Percentiles rank a stretch among this genome's conserved stretches.
Conservation (phyloP, 1,140 invertebrate genomes). For the Aphidius gifuensis region DNA sequence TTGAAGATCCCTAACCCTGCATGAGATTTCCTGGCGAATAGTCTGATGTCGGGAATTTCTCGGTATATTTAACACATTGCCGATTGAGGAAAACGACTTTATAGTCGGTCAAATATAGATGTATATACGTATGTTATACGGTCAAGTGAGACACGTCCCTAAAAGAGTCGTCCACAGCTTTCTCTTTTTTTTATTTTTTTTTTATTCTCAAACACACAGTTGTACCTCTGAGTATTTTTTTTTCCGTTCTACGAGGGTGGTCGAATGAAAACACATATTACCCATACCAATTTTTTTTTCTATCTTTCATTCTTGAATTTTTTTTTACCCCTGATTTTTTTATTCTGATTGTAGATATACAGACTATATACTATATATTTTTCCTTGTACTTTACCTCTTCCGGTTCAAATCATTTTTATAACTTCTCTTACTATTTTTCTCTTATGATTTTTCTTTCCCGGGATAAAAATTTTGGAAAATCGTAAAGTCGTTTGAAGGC, state of each 20-base stretch:
- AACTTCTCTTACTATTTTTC: constrained; percentile 3
- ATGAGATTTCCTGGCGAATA: too few species aligned
- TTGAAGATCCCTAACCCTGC: too few species aligned
- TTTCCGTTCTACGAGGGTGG: background rate
- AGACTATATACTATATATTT: constrained; percentile 3
- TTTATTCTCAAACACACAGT: background rate
- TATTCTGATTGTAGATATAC: background rate
- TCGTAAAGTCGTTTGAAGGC: too few species aligned
- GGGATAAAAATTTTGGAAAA: too few species aligned
- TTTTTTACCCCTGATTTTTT: background rate
- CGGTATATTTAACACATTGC: too few species aligned
- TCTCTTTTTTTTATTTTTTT: too few species aligned
- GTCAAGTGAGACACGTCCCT: background rate
- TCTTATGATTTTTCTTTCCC: constrained; percentile 12
- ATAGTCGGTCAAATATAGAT: too few species aligned
- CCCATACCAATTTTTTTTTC: too few species aligned
- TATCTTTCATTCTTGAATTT: background rate
- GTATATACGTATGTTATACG: too few species aligned
- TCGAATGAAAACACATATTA: background rate
- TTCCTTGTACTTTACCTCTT: constrained; percentile 10
- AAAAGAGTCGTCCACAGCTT: constrained; percentile 7
- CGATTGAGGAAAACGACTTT: too few species aligned
- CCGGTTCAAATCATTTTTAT: constrained; percentile 1
- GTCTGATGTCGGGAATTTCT: too few species aligned
- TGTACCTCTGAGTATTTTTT: constrained; percentile 10